Evolutionary conservation across 1,140 invertebrate species (phyloP), one percentile per base, ranked within the genome.

Genomic region (Eurosta solidaginis): DNA sequence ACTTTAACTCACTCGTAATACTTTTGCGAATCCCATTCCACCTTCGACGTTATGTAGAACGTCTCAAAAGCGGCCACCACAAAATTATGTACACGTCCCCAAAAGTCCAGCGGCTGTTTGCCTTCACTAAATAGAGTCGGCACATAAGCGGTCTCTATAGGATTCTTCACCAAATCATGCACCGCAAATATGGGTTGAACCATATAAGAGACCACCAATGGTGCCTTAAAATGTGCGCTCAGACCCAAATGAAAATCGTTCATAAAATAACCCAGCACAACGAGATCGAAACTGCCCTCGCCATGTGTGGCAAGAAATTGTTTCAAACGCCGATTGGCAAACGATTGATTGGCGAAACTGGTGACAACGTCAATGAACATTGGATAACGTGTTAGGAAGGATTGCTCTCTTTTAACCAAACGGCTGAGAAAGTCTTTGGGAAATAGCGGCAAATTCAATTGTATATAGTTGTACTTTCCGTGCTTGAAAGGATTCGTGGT

Each of bases 231-330:
- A 33, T 82, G 76, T 1, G 73, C 77, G 12, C 45, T 77, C 6
- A 82, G n/a, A 12, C 81, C 81, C n/a, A 82, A 20, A 7, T 78
- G 68, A 42, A 78, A 81, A 27, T 80, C 77, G 25, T 80, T 82
- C 40, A 63, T 36, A 73, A 79, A 76, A 40, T 79, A 78, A 4
- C 80, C 79, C 17, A 81, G n/a, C 6, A 82, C 12, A 3, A 82
- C 2, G 22, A 82, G 25, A 79, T 82, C 81, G 74, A 82, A 82
- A 12, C 20, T 44, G 20, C 74, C 78, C 5, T 77, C 63, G 6
- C 76, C 45, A 25, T 79, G 74, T 0, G 74, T 17, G 0, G 17
- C 5, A 22, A 79, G 22, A 20, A 79, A 77, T 17, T 77, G 17
- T 9, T 77, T 45, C n/a, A 78, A 63, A n/a, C 20, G 22, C 54